Base-by-base conservation (phyloP, 2,113 vertebrate species). In the Pseudopipra pipra region DNA sequence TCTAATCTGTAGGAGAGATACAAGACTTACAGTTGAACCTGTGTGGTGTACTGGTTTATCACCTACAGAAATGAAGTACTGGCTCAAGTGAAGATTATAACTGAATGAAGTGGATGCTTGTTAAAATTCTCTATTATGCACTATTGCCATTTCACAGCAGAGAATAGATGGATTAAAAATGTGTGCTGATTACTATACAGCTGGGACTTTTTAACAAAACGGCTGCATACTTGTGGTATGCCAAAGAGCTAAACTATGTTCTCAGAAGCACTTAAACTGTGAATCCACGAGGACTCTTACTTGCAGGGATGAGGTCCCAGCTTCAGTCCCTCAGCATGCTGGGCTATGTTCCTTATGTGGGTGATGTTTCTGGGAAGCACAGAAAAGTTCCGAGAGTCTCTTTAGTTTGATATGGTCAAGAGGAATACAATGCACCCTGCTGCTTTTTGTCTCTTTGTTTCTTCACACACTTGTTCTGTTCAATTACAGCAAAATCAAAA, bases 131-230 rank as follows among this genome's bases (percentile, higher is more conserved):
- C 62, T 94, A 22, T 90, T 95, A 66, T 4, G 14, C 63, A 88
- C 23, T 73, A 27, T 37, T 94, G 79, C 55, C 70, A 52, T 92
- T 94, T 92, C 83, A 67, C n/a, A 95, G 71, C 67, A 94, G 71
- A 91, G 79, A 88, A 88, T 0, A 46, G 71, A 61, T 73, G 59
- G 82, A 88, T 95, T 96, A 92, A 96, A 95, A 95, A 93, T 92
- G 85, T 92, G 72, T 77, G 71, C 67, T 92, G 90, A 92, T 94
- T 94, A 58, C 90, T 93, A 13, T 95, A 86, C 94, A 97, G 94
- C 95, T 95, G 95, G 90, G 95, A 96, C 75, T 86, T 96, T 97
- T 95, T 92, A 97, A 84, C 90, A 84, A 95, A 96, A 93, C 3
- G 86, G 72, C 86, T 95, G 92, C 83, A 93, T 92, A 81, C 76